Conservation (phyloP, 2,888 invertebrate genomes). For the Tenthredo amoena region DNA sequence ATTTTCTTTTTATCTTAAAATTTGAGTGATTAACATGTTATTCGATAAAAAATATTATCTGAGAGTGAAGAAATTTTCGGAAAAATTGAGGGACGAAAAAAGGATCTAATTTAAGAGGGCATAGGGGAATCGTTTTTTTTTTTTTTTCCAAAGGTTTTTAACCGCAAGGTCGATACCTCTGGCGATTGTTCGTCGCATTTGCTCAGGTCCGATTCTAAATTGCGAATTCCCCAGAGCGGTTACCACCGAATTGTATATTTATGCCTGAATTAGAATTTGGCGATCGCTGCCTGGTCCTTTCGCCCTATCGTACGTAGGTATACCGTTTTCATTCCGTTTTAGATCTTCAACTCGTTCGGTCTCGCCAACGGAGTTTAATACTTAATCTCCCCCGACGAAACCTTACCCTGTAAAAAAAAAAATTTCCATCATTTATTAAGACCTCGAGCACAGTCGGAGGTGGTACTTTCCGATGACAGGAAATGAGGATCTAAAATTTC, state of each 20-base stretch:
- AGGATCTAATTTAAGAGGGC: not conserved
- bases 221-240: conserved; percentile 40
- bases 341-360: conserved; percentile 13
- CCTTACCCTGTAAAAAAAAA: not conserved
- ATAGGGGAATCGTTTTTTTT: conserved; percentile 9
- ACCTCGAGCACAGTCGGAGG: not conserved
- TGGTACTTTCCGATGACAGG: conserved; percentile 61
- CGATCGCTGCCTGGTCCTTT: not conserved
- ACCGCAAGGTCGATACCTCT: not conserved
- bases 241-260: conserved; percentile 48
- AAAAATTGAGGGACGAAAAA: not conserved
- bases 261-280: conserved; percentile 39
- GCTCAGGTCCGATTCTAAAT: not conserved
- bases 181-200: not conserved
- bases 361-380: not conserved
- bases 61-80: too few species aligned
- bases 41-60: not conserved
- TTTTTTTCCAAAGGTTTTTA: not conserved
- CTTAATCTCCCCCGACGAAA: not conserved
- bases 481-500: conserved; percentile 63
- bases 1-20: not conserved
- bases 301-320: not conserved
- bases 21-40: too few species aligned
- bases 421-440: conserved; percentile 41
- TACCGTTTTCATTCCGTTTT: conserved; percentile 32